Base-by-base conservation (phyloP, 1,140 invertebrate genomes). In the Micrasema longulum region DNA sequence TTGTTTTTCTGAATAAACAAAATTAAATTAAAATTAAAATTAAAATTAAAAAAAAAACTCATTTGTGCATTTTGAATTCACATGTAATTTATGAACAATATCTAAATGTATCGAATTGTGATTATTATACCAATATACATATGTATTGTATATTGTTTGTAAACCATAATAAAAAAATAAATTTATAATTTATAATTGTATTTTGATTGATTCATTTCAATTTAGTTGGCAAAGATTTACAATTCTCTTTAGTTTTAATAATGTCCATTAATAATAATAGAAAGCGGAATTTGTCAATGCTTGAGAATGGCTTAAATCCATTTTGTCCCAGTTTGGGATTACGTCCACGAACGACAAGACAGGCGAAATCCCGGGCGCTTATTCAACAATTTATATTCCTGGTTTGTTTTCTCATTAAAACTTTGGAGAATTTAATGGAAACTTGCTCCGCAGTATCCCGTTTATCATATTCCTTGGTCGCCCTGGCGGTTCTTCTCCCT, bases 371-470 rank as follows among this genome's bases (percentile, higher is more conserved):
- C 60, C 7, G 7, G 18, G 18, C 16, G 65, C 36, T 68, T 53
- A 68, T 55, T 68, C 48, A 16, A 43, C 48, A 62, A 69, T 69
- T 69, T 69, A 69, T 69, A 69, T 62, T 69, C 68, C 36, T 20
- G 45, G 52, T 62, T 69, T 69, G 68, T 69, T 69, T 69, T 69
- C 68, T 69, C 68, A 60, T 69, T 69, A 69, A 62, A 69, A 69
- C 68, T 69, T 64, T 36, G 55, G 38, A 38, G 55, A 69, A 69
- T 69, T 69, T 62, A 69, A 62, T 62, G 41, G 53, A 62, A 62
- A 62, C 68, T 62, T 48, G 50, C n/a, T 35, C 53, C 22, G 35
- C 53, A 18, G 35, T 16, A 10, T 11, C 41, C 47, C 12, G 53
- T 69, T 69, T 62, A 69, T 69, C 68, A 69, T 69, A 62, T 69